These are phyloP conservation scores for Chiroxiphia lanceolata DNA, from an alignment of 2,797 vertebrate species.

Conservation along the genomic window DNA sequence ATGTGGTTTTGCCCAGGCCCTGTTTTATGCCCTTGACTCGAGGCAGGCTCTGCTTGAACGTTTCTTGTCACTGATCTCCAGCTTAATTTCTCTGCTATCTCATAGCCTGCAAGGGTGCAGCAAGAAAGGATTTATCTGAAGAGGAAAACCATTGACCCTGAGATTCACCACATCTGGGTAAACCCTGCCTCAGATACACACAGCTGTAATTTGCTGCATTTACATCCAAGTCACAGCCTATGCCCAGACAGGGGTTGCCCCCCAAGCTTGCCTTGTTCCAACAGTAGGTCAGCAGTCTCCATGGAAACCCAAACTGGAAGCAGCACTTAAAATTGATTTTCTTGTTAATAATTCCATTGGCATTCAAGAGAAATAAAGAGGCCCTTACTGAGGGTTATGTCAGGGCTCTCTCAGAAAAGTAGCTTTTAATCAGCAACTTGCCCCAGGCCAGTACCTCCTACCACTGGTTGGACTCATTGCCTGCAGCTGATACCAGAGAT, in stretches of 20 bases:
- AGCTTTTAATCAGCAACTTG: not conserved
- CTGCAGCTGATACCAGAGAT: not conserved
- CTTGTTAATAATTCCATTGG: not conserved
- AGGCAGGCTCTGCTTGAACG: not conserved
- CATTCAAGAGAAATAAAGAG: not conserved
- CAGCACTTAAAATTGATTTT: not conserved
- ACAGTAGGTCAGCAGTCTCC: not conserved
- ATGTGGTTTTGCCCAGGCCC: not conserved
- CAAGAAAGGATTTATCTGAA: not conserved
- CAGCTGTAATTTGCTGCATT: not conserved
- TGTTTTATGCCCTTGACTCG: rapidly evolving
- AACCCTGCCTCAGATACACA: not conserved
- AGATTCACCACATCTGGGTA: not conserved
- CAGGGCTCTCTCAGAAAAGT: not conserved
- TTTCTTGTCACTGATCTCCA: not conserved
- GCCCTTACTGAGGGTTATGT: not conserved
- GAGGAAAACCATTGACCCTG: not conserved
- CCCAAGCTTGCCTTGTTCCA: not conserved
- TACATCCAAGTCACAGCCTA: not conserved
- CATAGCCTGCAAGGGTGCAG: not conserved
- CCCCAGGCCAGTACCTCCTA: not conserved
- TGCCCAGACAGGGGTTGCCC: not conserved
- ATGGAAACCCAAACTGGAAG: not conserved
- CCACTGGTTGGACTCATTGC: not conserved
- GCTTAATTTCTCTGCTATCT: not conserved